Evolutionary conservation across 1,140 invertebrate species (phyloP).

Genomic region (Drosophila orena): DNA sequence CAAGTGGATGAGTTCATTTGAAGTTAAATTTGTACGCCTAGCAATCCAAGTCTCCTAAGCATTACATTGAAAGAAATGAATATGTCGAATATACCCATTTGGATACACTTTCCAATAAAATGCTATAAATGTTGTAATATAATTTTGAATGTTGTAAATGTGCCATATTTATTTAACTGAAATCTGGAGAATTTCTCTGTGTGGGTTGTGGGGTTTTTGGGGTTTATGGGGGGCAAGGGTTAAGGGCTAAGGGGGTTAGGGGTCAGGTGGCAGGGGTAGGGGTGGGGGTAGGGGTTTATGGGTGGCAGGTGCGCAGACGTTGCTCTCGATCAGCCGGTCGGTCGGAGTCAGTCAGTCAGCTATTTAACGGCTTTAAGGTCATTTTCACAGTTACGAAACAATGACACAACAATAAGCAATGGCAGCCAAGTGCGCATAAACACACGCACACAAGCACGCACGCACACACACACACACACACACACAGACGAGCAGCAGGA

Average conservation of each 20-base stretch:
- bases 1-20: no score
- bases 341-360: conserved; percentile 58
- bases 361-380: conserved; percentile 82
- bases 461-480: neutral
- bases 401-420: conserved; percentile 72
- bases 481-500: conserved; percentile 7
- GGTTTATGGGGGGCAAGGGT: neutral
- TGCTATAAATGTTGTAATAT: neutral
- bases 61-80: no score
- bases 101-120: no score
- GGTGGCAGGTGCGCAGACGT: conserved; percentile 48
- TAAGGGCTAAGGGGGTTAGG: conserved; percentile 5
- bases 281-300: neutral
- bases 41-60: no score
- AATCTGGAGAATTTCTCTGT: neutral
- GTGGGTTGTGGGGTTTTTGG: neutral
- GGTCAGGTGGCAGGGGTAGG: neutral
- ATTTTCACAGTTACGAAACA: conserved; percentile 80
- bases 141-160: neutral
- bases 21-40: no score
- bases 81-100: no score
- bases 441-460: conserved; percentile 1
- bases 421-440: conserved; percentile 63
- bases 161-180: no score
- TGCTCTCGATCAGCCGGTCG: conserved; percentile 56